phyloP scores from a whole-genome alignment of 2,888 invertebrate genomes.

The Hirtodrosophila alboralis region DNA sequence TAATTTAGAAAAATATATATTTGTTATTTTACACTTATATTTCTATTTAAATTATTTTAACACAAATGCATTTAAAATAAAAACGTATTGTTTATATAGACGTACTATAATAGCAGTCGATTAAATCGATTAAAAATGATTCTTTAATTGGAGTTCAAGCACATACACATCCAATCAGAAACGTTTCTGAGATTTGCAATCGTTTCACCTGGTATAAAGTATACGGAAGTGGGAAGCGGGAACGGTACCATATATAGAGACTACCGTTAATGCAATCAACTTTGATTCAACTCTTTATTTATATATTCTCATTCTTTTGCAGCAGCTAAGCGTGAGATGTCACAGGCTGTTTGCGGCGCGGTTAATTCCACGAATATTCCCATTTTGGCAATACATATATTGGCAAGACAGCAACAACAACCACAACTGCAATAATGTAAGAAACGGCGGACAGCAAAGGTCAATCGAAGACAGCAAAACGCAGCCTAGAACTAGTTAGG shows the following conservation, averaged over 20 bases:
- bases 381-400: constrained; percentile 45
- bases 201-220: too few relatives aligned
- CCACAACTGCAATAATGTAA: constrained; percentile 70
- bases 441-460: constrained; percentile 57
- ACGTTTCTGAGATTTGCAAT: too few relatives aligned
- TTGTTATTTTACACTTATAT: too few relatives aligned
- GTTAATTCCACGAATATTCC: constrained; percentile 44
- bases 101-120: too few relatives aligned
- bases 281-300: constrained; percentile 14
- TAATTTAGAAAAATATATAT: too few relatives aligned
- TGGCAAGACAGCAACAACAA: constrained; percentile 37
- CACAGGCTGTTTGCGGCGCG: constrained; percentile 38
- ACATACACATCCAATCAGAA: too few relatives aligned
- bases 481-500: constrained; percentile 76
- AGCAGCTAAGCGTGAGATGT: constrained; percentile 64
- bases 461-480: constrained; percentile 59
- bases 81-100: too few relatives aligned
- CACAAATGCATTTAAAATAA: too few relatives aligned
- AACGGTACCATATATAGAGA: neutral
- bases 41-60: too few relatives aligned
- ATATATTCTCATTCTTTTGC: constrained; percentile 37
- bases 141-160: too few relatives aligned
- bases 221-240: too few relatives aligned
- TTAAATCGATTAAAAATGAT: too few relatives aligned
- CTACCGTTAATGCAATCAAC: constrained; percentile 57